Conservation (phyloP, 1,140 invertebrate species). For the Diorhabda carinulata region DNA sequence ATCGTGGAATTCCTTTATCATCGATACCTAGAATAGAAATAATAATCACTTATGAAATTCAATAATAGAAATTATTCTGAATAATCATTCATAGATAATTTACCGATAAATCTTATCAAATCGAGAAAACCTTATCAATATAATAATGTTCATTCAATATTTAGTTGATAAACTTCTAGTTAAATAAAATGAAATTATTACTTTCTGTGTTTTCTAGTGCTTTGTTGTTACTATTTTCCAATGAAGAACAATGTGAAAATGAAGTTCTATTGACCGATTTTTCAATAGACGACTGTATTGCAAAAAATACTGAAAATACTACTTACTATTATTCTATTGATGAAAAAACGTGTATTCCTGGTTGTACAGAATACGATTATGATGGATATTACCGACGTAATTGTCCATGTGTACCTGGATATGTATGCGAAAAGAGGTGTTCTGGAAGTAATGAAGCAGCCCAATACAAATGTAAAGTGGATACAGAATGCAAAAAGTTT, state of each 20-base stretch:
- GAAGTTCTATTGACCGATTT: slow-evolving; percentile 15
- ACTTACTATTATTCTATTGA: slow-evolving; percentile 18
- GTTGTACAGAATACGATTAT: not conserved
- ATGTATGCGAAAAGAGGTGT: slow-evolving; percentile 21
- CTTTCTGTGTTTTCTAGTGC: no score
- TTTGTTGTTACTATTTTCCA: no score
- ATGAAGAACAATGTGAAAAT: not conserved
- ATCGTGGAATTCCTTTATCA: no score
- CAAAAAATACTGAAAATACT: not conserved
- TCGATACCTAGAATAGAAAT: no score
- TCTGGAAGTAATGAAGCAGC: not conserved
- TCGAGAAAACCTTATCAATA: no score
- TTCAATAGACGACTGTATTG: slow-evolving; percentile 12
- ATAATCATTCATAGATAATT: no score
- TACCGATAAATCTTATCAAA: no score
- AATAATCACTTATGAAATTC: no score
- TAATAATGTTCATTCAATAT: no score
- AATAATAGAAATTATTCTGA: no score
- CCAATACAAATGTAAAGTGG: slow-evolving; percentile 4
- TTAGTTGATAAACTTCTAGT: no score
- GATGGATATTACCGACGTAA: not conserved
- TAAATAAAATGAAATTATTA: no score
- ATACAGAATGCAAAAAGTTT: slow-evolving; percentile 10
- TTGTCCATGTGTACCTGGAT: slow-evolving; percentile 20
- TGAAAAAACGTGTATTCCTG: slow-evolving; percentile 4